Percentiles rank a stretch among this genome's conserved stretches.
Conservation (phyloP, 1,140 invertebrate species). For the Tetramorium parvispinum region DNA sequence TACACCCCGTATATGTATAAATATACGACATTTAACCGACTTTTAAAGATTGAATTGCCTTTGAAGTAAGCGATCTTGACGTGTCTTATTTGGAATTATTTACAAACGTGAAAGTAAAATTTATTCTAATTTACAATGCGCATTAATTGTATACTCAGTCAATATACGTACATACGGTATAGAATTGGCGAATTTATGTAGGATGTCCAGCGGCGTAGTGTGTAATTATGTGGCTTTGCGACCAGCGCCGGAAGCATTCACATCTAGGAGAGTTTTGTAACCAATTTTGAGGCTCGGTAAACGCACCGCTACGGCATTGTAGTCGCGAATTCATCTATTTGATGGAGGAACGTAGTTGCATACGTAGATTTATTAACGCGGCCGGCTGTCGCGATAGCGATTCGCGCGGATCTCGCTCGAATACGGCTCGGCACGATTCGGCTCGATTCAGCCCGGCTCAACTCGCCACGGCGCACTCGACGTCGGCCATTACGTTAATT, state of each 20-base stretch:
- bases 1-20: too few species aligned
- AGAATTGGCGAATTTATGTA: conserved; percentile 2
- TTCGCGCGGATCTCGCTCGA: not conserved
- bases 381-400: not conserved
- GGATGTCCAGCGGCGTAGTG: not conserved
- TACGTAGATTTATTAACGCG: conserved; percentile 4
- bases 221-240: not conserved
- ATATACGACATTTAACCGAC: too few species aligned
- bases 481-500: conserved; percentile 64
- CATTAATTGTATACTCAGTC: not conserved
- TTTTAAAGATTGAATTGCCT: not conserved
- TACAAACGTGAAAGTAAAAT: not conserved
- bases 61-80: not conserved
- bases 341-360: conserved; percentile 3
- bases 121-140: conserved; percentile 7
- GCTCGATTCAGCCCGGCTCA: not conserved
- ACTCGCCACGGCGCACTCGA: conserved; percentile 17
- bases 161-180: not conserved
- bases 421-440: not conserved
- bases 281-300: conserved; percentile 4
- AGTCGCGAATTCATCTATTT: conserved; percentile 11
- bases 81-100: not conserved
- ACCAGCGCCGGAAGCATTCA: not conserved
- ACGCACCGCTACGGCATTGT: not conserved
- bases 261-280: not conserved